Evolutionary conservation across 2,113 vertebrate species (phyloP), one percentile per base, ranked within the genome.

Genomic region (Nerophis ophidion): DNA sequence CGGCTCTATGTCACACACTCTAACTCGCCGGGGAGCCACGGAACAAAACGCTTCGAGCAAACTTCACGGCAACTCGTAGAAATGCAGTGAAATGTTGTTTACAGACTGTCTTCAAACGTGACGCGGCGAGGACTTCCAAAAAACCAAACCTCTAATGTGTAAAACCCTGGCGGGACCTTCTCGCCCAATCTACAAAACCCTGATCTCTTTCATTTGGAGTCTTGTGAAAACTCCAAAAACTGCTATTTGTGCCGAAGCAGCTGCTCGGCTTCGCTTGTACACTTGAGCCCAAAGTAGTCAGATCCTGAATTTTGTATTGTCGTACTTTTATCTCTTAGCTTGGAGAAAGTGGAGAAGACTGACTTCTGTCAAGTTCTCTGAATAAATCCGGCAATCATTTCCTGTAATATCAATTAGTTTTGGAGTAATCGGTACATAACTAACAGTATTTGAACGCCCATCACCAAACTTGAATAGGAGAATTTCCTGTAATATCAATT

Each of bases 121-220:
- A 74, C 71, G 82, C 65, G 65, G 73, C 66, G 66, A 74, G 57
- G 66, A 81, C 72, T 84, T 82, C 81, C 76, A 85, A 85, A 83
- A 83, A 82, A 84, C 79, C 66, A 54, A 67, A 68, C 61, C 77
- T 60, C 77, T 68, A 78, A 82, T 82, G 77, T 81, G 76, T 86
- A 79, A 74, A 83, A 87, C 84, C 83, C 74, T 67, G 74, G 79
- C 86, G 86, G 63, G 83, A 89, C 81, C 87, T 87, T 89, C 84
- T 84, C 71, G 70, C 71, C 70, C 76, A 71, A 71, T 86, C 80
- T 79, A 70, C 71, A 57, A 76, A 79, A 74, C 78, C 81, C 84
- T 89, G 83, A 89, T 86, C 76, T 86, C 68, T 79, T 88, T 89
- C 80, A 84, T 81, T 81, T 84, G 74, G 71, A 62, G 75, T 83